These are phyloP conservation scores for Spheniscus humboldti DNA, from an alignment of 2,797 vertebrate genomes.

Conservation along the genomic window DNA sequence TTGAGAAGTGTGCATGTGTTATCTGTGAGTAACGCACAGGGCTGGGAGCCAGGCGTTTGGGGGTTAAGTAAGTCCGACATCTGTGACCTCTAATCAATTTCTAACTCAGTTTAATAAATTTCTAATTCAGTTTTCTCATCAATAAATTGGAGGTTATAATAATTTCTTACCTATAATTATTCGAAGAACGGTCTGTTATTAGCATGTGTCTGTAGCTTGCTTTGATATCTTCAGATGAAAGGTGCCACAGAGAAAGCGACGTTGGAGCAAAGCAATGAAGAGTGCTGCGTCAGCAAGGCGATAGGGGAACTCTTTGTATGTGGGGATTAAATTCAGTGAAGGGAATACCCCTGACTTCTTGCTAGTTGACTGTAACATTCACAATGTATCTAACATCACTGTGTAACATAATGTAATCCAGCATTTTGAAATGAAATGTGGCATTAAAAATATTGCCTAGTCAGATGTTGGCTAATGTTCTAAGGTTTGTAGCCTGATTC, in stretches of 20 bases:
- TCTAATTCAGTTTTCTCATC: background rate
- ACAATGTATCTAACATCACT: background rate
- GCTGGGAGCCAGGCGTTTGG: background rate
- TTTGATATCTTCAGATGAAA: constrained; percentile 5
- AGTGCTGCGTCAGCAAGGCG: background rate
- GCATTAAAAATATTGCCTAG: background rate
- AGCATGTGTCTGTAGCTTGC: background rate
- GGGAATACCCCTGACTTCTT: background rate
- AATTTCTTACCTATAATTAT: background rate
- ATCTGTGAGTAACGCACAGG: rapidly evolving
- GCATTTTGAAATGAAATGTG: background rate
- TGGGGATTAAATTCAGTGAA: background rate
- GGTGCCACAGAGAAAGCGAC: background rate
- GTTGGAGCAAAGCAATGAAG: background rate
- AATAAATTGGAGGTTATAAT: background rate
- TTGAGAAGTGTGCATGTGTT: background rate
- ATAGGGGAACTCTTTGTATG: background rate
- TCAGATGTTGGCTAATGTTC: background rate
- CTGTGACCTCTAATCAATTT: background rate
- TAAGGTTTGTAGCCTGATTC: background rate
- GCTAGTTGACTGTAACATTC: background rate
- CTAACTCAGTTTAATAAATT: background rate
- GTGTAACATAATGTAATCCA: background rate
- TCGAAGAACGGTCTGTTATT: background rate
- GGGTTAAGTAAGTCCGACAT: background rate